Evolutionary conservation across 92 coral and sea anemone genomes (phyloP).

Genomic region (Actinostola sp.): DNA sequence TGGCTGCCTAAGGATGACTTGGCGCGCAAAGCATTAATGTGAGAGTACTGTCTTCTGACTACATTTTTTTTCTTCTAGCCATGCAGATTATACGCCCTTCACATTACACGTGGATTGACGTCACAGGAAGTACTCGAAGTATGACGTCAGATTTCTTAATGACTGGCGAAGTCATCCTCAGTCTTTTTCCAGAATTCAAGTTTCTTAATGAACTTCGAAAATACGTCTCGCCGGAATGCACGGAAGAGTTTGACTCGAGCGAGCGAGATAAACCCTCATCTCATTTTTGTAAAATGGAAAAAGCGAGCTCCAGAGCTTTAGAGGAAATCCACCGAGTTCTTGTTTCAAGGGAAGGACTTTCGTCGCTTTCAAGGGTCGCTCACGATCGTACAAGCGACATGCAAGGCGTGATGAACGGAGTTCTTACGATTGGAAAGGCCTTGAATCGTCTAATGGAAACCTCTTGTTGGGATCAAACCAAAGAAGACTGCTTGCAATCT

Average conservation of each 20-base stretch:
- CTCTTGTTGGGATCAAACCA: conserved; percentile 31
- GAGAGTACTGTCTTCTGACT: neutral
- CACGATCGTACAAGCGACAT: conserved; percentile 30
- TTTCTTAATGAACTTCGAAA: conserved; percentile 61
- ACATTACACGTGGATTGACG: conserved; percentile 60
- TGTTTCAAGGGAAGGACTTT: neutral
- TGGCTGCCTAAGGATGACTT: too few relatives aligned
- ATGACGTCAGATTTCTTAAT: conserved; percentile 7
- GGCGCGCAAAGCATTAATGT: too few relatives aligned
- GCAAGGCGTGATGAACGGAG: conserved; percentile 71
- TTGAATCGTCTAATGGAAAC: conserved; percentile 30
- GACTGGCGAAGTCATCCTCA: conserved; percentile 37
- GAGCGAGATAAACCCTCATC: neutral
- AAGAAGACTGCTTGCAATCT: conserved; percentile 14
- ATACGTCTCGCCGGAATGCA: conserved; percentile 16
- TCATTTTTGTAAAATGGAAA: neutral
- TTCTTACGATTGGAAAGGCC: conserved; percentile 54
- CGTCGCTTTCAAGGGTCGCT: neutral
- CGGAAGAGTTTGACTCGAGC: neutral
- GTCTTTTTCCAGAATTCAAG: conserved; percentile 52
- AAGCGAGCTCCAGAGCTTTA: conserved; percentile 1
- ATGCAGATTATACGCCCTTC: neutral
- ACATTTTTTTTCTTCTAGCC: neutral
- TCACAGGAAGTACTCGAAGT: conserved; percentile 27
- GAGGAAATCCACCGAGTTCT: neutral